A percentile compares a stretch with the other conserved stretches of the same genome.
Conservation (phyloP, 2,888 invertebrate species). For the Tuberolachnus salignus region DNA sequence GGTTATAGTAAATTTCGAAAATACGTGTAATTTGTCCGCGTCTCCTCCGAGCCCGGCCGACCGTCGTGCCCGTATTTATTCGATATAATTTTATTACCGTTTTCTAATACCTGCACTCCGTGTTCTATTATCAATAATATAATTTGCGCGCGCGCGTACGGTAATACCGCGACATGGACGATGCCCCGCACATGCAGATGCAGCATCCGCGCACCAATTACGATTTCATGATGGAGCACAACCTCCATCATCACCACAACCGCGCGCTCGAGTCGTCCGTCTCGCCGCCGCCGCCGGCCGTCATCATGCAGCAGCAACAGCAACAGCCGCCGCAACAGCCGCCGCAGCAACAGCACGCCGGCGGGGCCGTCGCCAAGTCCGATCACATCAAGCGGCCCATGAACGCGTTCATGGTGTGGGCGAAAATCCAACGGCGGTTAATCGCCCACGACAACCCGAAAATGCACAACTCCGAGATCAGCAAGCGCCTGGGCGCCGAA, state of each 20-base stretch:
- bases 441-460: conserved; percentile 94
- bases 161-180: conserved; percentile 34
- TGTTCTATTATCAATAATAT: no score
- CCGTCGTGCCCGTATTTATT: no score
- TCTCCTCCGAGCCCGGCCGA: no score
- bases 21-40: no score
- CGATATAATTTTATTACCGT: no score
- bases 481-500: conserved; percentile 88
- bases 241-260: conserved; percentile 23
- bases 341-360: background rate
- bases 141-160: background rate
- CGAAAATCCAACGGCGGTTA: conserved; percentile 85
- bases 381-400: conserved; percentile 91
- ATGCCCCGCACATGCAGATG: conserved; percentile 25
- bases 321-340: conserved; percentile 11
- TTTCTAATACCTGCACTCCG: no score
- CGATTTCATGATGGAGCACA: conserved; percentile 41
- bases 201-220: no score
- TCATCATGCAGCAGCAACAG: conserved; percentile 15
- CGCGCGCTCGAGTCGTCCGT: conserved; percentile 32
- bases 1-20: no score
- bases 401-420: conserved; percentile 99
- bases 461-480: conserved; percentile 89
- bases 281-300: conserved; percentile 20
- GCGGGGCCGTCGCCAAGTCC: background rate